A percentile compares a stretch with the other conserved stretches of the same genome.
phyloP scores from a whole-genome alignment of 2,888 invertebrate genomes.

The Seira musarum region DNA sequence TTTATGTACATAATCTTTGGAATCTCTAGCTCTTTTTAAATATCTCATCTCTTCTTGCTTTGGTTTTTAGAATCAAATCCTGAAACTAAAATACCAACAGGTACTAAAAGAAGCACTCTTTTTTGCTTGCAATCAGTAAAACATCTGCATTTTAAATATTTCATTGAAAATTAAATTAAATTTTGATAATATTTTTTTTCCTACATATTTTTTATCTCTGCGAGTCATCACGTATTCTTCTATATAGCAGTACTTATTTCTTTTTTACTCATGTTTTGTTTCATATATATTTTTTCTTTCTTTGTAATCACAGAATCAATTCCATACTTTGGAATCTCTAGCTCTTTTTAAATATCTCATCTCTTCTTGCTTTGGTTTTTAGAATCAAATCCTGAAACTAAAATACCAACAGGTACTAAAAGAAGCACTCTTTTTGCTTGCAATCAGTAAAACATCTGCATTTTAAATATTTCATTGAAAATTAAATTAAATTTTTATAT shows the following conservation, averaged over 20 bases:
- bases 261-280: conserved; percentile 14
- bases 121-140: conserved; percentile 1
- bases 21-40: conserved; percentile 38
- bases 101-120: conserved; percentile 67
- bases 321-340: conserved; percentile 32
- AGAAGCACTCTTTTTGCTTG: conserved; percentile 25
- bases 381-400: conserved; percentile 13
- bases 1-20: conserved; percentile 45
- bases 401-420: conserved; percentile 47
- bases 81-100: conserved; percentile 60
- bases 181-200: conserved; percentile 12
- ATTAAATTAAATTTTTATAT: neutral
- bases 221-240: too few relatives aligned
- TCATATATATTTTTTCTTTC: conserved; percentile 42
- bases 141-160: neutral
- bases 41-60: conserved; percentile 8
- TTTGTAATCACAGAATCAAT: conserved; percentile 53
- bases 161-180: neutral
- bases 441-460: conserved; percentile 29
- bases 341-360: conserved; percentile 23
- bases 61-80: conserved; percentile 44
- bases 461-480: neutral
- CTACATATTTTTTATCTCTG: conserved; percentile 4
- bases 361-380: conserved; percentile 18
- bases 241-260: conserved; percentile 13